phyloP scores from a whole-genome alignment of 2,888 invertebrate species.

The Pasiphila rectangulata region DNA sequence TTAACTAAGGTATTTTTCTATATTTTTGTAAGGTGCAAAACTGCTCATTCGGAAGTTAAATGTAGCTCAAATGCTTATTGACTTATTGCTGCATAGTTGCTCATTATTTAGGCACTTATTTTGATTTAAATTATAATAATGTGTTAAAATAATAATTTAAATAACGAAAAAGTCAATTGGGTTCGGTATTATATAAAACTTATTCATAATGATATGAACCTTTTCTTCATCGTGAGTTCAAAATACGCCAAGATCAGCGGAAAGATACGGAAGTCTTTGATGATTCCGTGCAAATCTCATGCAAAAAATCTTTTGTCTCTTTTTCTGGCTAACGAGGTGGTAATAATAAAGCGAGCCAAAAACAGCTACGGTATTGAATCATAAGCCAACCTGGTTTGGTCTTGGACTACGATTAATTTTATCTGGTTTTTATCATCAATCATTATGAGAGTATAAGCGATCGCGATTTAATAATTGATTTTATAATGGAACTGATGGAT shows the following conservation, averaged over 20 bases:
- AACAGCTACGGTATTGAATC: conserved; percentile 35
- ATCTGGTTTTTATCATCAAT: conserved; percentile 13
- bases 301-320: conserved; percentile 51
- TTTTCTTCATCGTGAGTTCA: conserved; percentile 6
- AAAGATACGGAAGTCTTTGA: conserved; percentile 47
- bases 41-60: too few relatives aligned
- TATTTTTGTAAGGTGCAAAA: too few relatives aligned
- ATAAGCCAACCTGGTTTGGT: conserved; percentile 36
- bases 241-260: conserved; percentile 26
- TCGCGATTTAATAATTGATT: conserved; percentile 1
- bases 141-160: conserved; percentile 45
- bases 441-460: conserved; percentile 7
- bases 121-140: too few relatives aligned
- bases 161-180: conserved; percentile 57
- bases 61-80: too few relatives aligned
- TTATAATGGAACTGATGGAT: too few relatives aligned
- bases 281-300: conserved; percentile 51
- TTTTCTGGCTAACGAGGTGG: conserved; percentile 49
- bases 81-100: too few relatives aligned
- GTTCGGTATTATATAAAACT: conserved; percentile 46
- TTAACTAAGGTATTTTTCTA: too few relatives aligned
- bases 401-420: conserved; percentile 29
- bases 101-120: too few relatives aligned
- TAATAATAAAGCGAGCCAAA: conserved; percentile 44
- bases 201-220: conserved; percentile 24